Conservation (phyloP, 2,888 invertebrate species). For the Axea sp. region DNA sequence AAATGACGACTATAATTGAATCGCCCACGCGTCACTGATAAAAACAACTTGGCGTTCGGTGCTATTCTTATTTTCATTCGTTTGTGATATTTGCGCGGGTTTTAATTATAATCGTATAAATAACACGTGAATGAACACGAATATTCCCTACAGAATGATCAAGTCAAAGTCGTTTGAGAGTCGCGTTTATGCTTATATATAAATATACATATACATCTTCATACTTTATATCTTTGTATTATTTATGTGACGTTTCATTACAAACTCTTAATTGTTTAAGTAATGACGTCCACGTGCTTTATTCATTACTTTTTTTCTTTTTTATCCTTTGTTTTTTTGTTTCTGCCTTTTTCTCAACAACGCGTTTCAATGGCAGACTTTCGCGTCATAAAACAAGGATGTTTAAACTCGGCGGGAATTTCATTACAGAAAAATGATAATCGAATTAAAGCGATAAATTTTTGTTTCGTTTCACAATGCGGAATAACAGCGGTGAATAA, state of each 20-base stretch:
- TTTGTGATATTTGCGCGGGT: slow-evolving; percentile 33
- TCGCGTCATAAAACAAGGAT: too few relatives aligned
- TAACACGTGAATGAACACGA: slow-evolving; percentile 39
- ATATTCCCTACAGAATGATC: slow-evolving; percentile 20
- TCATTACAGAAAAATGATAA: too few relatives aligned
- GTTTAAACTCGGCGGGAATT: too few relatives aligned
- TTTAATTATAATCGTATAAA: slow-evolving; percentile 59
- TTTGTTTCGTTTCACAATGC: too few relatives aligned
- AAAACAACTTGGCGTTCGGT: slow-evolving; percentile 66
- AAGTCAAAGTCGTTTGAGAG: slow-evolving; percentile 4
- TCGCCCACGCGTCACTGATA: slow-evolving; percentile 71
- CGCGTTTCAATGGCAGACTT: too few relatives aligned
- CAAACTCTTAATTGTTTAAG: slow-evolving; percentile 78
- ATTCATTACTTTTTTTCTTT: slow-evolving; percentile 17
- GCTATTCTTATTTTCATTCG: slow-evolving; percentile 44
- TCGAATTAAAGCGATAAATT: too few relatives aligned
- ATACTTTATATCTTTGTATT: slow-evolving; percentile 54
- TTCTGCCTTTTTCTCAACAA: too few relatives aligned
- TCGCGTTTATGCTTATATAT: slow-evolving; percentile 8
- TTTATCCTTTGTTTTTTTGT: too few relatives aligned
- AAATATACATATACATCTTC: slow-evolving; percentile 21
- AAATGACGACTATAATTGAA: slow-evolving; percentile 71
- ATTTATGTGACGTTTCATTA: slow-evolving; percentile 78
- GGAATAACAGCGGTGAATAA: too few relatives aligned
- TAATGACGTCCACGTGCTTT: slow-evolving; percentile 67